Base-by-base conservation (phyloP, 2,888 invertebrate genomes). In the Aricia artaxerxes region DNA sequence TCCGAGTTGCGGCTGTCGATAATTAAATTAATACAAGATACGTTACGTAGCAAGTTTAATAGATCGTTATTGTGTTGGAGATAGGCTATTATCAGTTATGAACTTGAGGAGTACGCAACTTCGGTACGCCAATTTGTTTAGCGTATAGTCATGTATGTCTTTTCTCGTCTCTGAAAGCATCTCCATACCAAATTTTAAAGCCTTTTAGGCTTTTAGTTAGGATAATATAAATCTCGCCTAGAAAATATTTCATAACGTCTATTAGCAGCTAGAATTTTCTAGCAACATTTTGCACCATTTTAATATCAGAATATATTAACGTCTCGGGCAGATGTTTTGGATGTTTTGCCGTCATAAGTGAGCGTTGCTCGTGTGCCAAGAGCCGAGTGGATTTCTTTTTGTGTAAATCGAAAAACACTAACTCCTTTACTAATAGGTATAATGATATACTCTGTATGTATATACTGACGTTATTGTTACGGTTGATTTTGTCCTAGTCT, bases 271-370 rank as follows among this genome's bases (percentile, higher is more conserved):
- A 16, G 57, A 57, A 57, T 57, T 57, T 57, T 57, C 57, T 57
- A 57, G 57, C 64, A 24, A 35, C 69, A 16, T 13, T 69, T 38
- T 69, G 31, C 69, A 69, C 69, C 35, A n/a, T n/a, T n/a, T n/a
- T n/a, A 69, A 69, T 69, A 69, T 69, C 35, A 35, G 69, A 38
- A 69, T 69, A 69, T 69, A 69, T 69, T 69, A 69, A 38, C 69
- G 13, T 69, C 35, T 38, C 69, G 13, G 69, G 69, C 69, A 69
- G 69, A 69, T 69, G 69, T 69, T 69, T 69, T 69, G 35, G 69
- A 69, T 69, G 35, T 69, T 69, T 69, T 69, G 13, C 5, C 35
- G 69, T 69, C 64, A 35, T 69, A 69, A 35, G 13, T 35, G 35
- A 13, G 35, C 69, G 13, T 69, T 6, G 11, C 64, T 64, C 9